Base-by-base conservation (phyloP, 2,797 vertebrate species). In the Botia kubotai region DNA sequence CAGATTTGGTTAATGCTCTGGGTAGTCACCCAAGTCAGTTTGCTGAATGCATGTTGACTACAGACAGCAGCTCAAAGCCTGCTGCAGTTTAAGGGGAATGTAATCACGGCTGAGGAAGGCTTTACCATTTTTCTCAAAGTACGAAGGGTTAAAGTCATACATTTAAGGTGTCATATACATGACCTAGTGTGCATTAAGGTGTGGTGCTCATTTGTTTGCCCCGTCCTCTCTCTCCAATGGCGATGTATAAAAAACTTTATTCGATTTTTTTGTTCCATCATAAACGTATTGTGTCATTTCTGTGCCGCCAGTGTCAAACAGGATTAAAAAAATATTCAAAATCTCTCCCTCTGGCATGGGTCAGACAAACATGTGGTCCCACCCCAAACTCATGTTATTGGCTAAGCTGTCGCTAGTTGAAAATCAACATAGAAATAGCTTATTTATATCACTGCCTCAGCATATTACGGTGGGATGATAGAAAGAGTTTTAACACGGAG, bases 1-100 rank as follows among this genome's bases (percentile, higher is more conserved):
- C 75, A 70, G 75, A 77, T 77, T 69, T 60, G 75, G 53, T 39
- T 69, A 77, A 70, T 4, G 53, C 39, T 58, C 39, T 8, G 46
- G 36, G 23, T 66, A 66, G 29, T 66, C 36, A 23, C 23, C 60
- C 7, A 65, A 46, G 75, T 16, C 21, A 39, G 21, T 58, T 46
- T 69, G 19, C 52, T 46, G 36, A 77, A 66, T 48, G 65, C 52
- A 77, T 68, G 65, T 46, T 77, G 16, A 29, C 11, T 36, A 29
- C 36, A 68, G 58, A 69, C 65, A 19, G 3, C 7, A 1, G 17
- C 36, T 58, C 52, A 63, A 29, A 63, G 4, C 21, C 13, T 62
- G 6, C 8, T 57, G 58, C 12, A 26, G 14, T 53, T 75, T 75
- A 36, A 69, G 65, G 36, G 52, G 58, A 39, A 68, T 19, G 36